Base-by-base conservation (phyloP, 2,888 invertebrate genomes). In the Polymixis flavicincta region DNA sequence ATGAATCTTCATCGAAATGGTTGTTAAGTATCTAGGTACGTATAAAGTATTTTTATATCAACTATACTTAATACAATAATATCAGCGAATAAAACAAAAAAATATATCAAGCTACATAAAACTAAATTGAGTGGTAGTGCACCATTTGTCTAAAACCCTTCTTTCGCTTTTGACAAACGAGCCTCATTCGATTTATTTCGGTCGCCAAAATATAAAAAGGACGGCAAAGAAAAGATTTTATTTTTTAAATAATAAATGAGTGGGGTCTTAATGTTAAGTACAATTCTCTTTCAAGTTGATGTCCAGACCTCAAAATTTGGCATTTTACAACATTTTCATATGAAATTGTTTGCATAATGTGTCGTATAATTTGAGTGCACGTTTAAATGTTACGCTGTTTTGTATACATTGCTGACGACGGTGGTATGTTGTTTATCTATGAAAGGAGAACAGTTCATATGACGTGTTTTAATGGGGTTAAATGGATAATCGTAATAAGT, bases 131-230 rank as follows among this genome's bases (percentile, higher is more conserved):
- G 50, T 63, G 69, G 61, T 37, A 55, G 59, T 32, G 57, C 67
- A 68, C 76, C 76, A 76, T 77, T 82, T 82, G 77, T 82, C 72
- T 63, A 17, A 77, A 82, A 72, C 73, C 67, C 52, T 81, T 77
- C 67, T 45, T 48, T 60, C 54, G 60, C 32, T 59, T 77, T 28
- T 82, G 82, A 82, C 64, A 82, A 82, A 77, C 66, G 73, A 71
- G 48, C 28, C 52, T 64, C 63, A 70, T 81, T 81, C 67, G 67
- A 82, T 78, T 74, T 82, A 73, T 64, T 73, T 82, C 68, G 32
- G 54, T 74, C 57, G 55, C 68, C 52, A 57, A 73, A 63, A 78
- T 78, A 74, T 71, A 65, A 78, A 77, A 76, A 71, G 64, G 57
- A n/a, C 73, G 61, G 50, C 59, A 57, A 55, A 73, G 28, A 69